A percentile compares a stretch with the other conserved stretches of the same genome.
These are phyloP conservation scores for Lycia hirtaria DNA, from an alignment of 2,888 invertebrate species.

Conservation along the genomic window DNA sequence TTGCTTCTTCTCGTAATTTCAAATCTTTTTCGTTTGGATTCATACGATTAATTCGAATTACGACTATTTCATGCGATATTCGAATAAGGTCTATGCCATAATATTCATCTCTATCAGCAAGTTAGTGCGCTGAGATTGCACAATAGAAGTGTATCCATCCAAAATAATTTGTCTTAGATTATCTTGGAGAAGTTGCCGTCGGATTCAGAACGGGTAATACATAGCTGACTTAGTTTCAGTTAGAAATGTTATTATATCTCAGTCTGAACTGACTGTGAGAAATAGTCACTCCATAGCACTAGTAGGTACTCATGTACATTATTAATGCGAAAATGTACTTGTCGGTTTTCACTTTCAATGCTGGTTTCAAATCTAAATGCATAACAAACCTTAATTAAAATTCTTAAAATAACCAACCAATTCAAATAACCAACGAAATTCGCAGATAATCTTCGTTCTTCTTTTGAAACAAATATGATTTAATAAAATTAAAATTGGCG, in stretches of 20 bases:
- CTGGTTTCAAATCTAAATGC: too few species aligned
- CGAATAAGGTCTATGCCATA: not conserved
- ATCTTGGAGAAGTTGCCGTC: slow-evolving; percentile 20
- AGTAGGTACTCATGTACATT: too few species aligned
- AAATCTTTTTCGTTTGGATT: not conserved
- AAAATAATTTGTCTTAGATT: slow-evolving; percentile 30
- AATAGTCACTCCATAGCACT: too few species aligned
- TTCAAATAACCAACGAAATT: too few species aligned
- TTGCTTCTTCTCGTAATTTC: too few species aligned
- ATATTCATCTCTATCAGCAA: not conserved
- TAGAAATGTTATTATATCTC: slow-evolving; percentile 10
- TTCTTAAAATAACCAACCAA: too few species aligned
- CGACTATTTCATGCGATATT: not conserved
- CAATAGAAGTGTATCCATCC: slow-evolving; percentile 17
- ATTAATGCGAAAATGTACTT: too few species aligned
- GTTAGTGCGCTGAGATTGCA: slow-evolving; percentile 11
- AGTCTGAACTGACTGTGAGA: slow-evolving; percentile 5
- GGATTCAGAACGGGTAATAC: slow-evolving; percentile 18
- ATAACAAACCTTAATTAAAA: too few species aligned
- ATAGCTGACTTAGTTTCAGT: slow-evolving; percentile 18
- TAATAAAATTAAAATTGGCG: too few species aligned
- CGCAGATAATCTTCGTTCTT: too few species aligned
- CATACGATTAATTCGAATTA: not conserved
- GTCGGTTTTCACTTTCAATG: too few species aligned
- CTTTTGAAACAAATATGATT: too few species aligned